A percentile compares a stretch with the other conserved stretches of the same genome.
Conservation (phyloP, 2,113 vertebrate species). For the Astatoreochromis straeleni region DNA sequence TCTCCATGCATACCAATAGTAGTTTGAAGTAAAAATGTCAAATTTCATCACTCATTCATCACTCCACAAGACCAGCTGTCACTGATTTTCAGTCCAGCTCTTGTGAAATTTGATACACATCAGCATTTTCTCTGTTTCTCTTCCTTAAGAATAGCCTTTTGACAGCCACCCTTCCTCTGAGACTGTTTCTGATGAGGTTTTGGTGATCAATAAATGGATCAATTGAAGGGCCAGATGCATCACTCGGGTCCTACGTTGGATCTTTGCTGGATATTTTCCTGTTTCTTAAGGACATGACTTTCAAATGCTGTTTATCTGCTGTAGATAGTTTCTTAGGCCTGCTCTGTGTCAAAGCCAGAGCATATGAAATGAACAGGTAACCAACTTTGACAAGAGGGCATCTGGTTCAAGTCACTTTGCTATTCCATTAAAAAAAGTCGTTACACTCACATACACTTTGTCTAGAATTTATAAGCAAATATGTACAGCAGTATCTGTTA, state of each 20-base stretch:
- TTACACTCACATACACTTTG: not conserved
- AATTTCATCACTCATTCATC: not conserved
- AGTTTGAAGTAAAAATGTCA: not conserved
- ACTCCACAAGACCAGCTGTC: not conserved
- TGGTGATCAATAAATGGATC: not conserved
- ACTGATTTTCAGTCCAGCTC: not conserved
- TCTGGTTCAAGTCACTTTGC: not conserved
- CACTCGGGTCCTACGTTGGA: not conserved
- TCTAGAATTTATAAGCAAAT: not conserved
- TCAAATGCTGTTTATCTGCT: not conserved
- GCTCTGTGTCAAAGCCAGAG: not conserved
- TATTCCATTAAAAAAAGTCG: not conserved
- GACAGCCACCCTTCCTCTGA: not conserved
- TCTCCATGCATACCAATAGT: not conserved
- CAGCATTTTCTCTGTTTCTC: not conserved
- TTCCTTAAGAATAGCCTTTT: not conserved
- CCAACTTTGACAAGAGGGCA: not conserved
- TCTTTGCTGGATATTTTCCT: not conserved
- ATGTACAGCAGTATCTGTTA: not conserved
- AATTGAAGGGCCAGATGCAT: not conserved
- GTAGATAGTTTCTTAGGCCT: not conserved
- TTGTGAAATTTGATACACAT: not conserved
- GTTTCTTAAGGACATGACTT: not conserved
- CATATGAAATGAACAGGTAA: not conserved
- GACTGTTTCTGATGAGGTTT: not conserved